These are phyloP conservation scores for Scolanthus callimorphus DNA, from an alignment of 92 coral and sea anemone species.

Conservation along the genomic window DNA sequence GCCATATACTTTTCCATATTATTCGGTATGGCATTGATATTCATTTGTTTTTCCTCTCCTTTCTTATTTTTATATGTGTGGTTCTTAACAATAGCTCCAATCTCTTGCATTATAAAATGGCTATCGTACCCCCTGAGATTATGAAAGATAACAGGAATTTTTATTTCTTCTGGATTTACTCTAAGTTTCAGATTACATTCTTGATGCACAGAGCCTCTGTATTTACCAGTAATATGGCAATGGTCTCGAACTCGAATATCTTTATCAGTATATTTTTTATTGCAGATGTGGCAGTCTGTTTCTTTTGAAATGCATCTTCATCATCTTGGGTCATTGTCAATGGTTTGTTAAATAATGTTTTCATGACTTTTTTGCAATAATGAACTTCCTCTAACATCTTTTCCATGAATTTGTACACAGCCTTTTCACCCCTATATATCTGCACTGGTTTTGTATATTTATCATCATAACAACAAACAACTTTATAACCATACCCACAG, in stretches of 20 bases:
- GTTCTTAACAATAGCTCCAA: no score
- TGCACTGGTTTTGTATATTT: neutral
- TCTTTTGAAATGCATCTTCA: neutral
- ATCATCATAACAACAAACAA: conserved; percentile 1
- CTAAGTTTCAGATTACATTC: conserved; percentile 9
- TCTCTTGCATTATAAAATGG: conserved; percentile 9
- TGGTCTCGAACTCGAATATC: no score
- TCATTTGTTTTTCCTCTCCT: no score
- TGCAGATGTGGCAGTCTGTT: conserved; percentile 2
- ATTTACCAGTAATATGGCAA: conserved; percentile 21
- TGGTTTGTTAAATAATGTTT: neutral
- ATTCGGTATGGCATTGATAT: no score
- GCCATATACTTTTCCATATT: no score
- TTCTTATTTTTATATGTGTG: no score
- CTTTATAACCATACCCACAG: conserved; percentile 1
- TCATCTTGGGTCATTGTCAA: neutral
- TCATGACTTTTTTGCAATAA: neutral
- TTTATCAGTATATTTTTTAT: neutral
- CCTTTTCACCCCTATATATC: conserved; percentile 8
- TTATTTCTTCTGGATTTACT: conserved; percentile 4
- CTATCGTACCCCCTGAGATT: conserved; percentile 22
- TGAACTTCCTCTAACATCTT: neutral
- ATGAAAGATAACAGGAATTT: conserved; percentile 26
- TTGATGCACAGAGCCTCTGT: conserved; percentile 17
- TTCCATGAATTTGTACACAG: neutral